Evolutionary conservation across 2,888 invertebrate species (phyloP).

Genomic region (Eurois occulta): DNA sequence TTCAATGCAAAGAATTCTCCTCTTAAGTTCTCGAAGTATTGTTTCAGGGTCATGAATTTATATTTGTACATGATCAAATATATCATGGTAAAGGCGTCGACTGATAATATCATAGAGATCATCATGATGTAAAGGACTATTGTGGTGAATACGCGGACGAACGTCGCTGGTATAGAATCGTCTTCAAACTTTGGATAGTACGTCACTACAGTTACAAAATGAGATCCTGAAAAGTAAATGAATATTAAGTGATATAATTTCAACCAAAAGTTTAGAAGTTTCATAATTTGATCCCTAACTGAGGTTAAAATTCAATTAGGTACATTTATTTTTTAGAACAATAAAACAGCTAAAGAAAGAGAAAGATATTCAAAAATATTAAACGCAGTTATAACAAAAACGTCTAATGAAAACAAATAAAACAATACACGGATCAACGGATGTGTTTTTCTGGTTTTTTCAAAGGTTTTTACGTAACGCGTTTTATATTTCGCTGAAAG

Average conservation of each 20-base stretch:
- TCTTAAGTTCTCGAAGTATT: slow-evolving; percentile 80
- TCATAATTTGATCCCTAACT: background rate
- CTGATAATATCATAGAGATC: slow-evolving; percentile 81
- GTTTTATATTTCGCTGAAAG: background rate
- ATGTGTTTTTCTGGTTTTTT: background rate
- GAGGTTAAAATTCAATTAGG: background rate
- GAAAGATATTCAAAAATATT: background rate
- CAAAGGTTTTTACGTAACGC: background rate
- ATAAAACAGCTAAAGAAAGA: background rate
- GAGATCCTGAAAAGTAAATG: slow-evolving; percentile 77
- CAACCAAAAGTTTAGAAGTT: background rate
- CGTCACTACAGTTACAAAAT: slow-evolving; percentile 84
- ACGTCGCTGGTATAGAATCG: slow-evolving; percentile 73
- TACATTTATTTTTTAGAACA: background rate
- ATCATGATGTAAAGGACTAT: slow-evolving; percentile 76
- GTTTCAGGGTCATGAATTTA: slow-evolving; percentile 83
- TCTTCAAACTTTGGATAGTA: slow-evolving; percentile 82
- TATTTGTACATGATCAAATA: slow-evolving; percentile 84
- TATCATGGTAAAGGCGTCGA: slow-evolving; percentile 80
- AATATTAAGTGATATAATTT: background rate
- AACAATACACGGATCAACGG: background rate
- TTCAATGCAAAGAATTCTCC: slow-evolving; percentile 74
- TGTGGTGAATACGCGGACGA: slow-evolving; percentile 76
- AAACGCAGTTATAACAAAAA: background rate
- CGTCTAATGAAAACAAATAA: background rate